Percentiles rank a stretch among this genome's conserved stretches.
These are phyloP conservation scores for Pheucticus melanocephalus DNA, from an alignment of 2,113 vertebrate species.

Conservation along the genomic window DNA sequence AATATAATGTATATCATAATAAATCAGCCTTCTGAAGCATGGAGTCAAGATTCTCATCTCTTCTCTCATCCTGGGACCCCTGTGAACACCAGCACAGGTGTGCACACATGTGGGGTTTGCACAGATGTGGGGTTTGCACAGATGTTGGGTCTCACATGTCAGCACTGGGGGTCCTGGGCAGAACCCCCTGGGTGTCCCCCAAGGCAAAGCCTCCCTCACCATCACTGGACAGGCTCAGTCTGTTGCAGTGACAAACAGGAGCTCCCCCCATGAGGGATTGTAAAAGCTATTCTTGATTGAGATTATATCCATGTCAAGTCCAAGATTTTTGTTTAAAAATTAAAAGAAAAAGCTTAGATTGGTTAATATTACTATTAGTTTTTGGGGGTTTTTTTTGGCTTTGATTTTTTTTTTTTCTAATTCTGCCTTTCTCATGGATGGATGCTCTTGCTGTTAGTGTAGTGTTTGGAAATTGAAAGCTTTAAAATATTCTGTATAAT, in stretches of 20 bases:
- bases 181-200: not conserved
- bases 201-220: not conserved
- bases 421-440: not conserved
- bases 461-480: not conserved
- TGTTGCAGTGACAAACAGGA: not conserved
- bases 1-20: too few relatives aligned
- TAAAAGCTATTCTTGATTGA: not conserved
- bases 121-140: not conserved
- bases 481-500: not conserved
- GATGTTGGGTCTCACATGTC: not conserved
- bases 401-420: not conserved
- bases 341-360: not conserved
- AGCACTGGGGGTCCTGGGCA: not conserved
- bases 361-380: not conserved
- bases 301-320: too few relatives aligned
- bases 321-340: not conserved
- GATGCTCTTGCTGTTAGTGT: not conserved
- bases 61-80: too few relatives aligned
- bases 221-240: not conserved
- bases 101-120: not conserved
- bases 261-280: not conserved
- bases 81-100: too few relatives aligned
- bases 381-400: accelerated
- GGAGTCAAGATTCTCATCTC: too few relatives aligned
- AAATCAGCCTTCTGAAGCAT: too few relatives aligned